These are phyloP conservation scores for Eupithecia exiguata DNA, from an alignment of 2,888 invertebrate genomes.

Conservation along the genomic window DNA sequence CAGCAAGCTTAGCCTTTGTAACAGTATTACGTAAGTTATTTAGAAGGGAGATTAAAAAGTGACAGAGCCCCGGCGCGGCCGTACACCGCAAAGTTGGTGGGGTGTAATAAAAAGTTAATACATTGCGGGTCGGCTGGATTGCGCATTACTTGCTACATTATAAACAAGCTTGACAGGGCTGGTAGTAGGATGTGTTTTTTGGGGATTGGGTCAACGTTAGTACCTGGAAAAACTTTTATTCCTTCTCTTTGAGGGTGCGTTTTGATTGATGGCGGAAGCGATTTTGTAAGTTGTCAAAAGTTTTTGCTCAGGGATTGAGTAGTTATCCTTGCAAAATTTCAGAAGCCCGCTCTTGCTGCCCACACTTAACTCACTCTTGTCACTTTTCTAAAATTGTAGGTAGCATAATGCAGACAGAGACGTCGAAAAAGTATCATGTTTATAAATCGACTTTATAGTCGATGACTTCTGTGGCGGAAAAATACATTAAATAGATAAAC, in stretches of 20 bases:
- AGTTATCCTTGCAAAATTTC: not conserved
- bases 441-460: not conserved
- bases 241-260: not conserved
- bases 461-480: too few species aligned
- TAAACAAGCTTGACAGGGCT: conserved; percentile 72
- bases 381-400: not conserved
- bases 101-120: conserved; percentile 81
- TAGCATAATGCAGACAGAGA: not conserved
- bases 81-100: conserved; percentile 76
- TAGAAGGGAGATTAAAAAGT: conserved; percentile 39
- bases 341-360: not conserved
- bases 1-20: conserved; percentile 22
- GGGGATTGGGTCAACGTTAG: not conserved
- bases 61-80: conserved; percentile 51
- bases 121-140: conserved; percentile 72
- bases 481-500: too few species aligned
- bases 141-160: conserved; percentile 81
- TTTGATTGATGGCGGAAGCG: not conserved
- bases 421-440: not conserved
- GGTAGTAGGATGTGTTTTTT: conserved; percentile 1
- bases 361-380: not conserved
- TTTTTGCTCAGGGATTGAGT: not conserved
- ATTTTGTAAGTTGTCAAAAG: not conserved
- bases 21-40: conserved; percentile 28
- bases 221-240: not conserved